Evolutionary conservation across 1,140 invertebrate genomes (phyloP), one percentile per base, ranked within the genome.

Genomic region (Magallana angulata): DNA sequence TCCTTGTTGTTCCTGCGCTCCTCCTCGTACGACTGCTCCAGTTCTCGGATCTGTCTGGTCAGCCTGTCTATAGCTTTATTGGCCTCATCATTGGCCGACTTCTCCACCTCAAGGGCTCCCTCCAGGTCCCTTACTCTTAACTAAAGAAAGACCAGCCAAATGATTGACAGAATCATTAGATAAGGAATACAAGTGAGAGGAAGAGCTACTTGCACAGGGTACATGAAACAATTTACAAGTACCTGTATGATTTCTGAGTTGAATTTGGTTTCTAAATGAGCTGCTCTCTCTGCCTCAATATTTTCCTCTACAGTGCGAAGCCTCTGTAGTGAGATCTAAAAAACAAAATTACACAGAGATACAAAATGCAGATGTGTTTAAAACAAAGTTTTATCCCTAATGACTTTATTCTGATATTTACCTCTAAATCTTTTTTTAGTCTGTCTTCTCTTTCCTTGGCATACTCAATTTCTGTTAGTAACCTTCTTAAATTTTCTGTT

Each of bases 241-340:
- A 94, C 94, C 92, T 94, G 94, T 18, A 94, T 91, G 85, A 94
- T 94, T 91, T 94, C 94, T 1, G 93, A 93, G 88, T 94, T 94
- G 81, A 94, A 94, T 81, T 94, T 94, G 12, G 93, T 93, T 88
- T 94, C 93, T 36, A 94, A 87, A 89, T 94, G 94, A 84, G 93
- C 91, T 24, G 93, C 92, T 89, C 93, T 90, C 85, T 94, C 94
- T 64, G 92, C 91, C 85, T 94, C 94, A 82, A 94, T 93, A 59
- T 85, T 92, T 71, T 94, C 94, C 83, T 94, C 93, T 7, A 94
- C 87, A 9, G 90, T 85, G 80, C 92, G 90, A 12, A 93, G 89
- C 82, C 91, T 92, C 24, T 90, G 89, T 64, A 92, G 81, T 3
- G 92, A 84, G 57, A 84, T 84, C 82, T 84, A 59, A 1, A 92